Conservation (phyloP, 1,140 invertebrate genomes). For the Aphelinus certus region DNA sequence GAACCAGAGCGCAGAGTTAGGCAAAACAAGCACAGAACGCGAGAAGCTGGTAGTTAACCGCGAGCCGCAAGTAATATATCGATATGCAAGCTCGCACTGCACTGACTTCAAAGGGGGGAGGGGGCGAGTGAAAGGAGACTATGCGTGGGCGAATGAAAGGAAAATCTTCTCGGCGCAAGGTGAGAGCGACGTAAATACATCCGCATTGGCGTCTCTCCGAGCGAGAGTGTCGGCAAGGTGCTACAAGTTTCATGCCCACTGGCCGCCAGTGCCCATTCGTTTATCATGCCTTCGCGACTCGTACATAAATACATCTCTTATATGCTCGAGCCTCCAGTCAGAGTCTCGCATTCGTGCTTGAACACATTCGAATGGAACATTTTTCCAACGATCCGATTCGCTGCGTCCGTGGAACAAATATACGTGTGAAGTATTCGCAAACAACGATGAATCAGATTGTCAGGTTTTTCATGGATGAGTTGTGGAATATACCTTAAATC, state of each 20-base stretch:
- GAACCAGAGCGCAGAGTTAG: slow-evolving; percentile 39
- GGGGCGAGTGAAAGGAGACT: neutral
- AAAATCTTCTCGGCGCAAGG: neutral
- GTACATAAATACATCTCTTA: too few species aligned
- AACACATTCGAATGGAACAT: too few species aligned
- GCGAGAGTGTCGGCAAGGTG: neutral
- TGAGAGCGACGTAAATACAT: neutral
- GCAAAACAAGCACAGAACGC: neutral
- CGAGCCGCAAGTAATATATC: slow-evolving; percentile 51
- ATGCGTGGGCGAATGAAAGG: neutral
- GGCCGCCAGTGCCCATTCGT: neutral
- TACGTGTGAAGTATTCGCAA: too few species aligned
- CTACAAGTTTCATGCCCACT: neutral
- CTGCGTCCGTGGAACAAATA: too few species aligned
- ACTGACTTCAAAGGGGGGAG: slow-evolving; percentile 45
- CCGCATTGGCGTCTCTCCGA: neutral
- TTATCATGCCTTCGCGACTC: neutral
- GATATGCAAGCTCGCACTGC: slow-evolving; percentile 44
- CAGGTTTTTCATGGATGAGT: too few species aligned
- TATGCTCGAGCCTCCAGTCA: too few species aligned
- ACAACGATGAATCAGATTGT: too few species aligned
- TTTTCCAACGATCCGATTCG: too few species aligned
- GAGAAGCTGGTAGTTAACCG: neutral
- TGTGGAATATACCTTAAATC: too few species aligned
- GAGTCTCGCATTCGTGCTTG: too few species aligned